Conservation (phyloP, 2,888 invertebrate species). For the Eupithecia pulchellata region DNA sequence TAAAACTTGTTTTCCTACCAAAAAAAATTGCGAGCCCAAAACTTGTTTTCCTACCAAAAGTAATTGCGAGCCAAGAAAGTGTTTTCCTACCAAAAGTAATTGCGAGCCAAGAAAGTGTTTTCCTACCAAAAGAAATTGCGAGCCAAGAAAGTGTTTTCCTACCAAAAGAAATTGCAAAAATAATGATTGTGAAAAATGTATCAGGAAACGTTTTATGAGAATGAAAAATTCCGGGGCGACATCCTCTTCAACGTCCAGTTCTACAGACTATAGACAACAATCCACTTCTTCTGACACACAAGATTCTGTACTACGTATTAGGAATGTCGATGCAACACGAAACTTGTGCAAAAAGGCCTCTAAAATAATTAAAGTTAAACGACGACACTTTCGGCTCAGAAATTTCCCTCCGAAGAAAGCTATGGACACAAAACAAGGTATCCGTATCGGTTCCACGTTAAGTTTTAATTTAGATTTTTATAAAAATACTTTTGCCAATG, state of each 20-base stretch:
- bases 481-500: background rate
- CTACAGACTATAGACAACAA: background rate
- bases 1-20: background rate
- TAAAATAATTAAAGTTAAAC: background rate
- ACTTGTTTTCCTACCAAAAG: background rate
- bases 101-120: no score
- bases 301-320: background rate
- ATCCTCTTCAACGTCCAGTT: background rate
- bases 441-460: background rate
- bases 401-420: background rate
- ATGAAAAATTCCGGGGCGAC: background rate
- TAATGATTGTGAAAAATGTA: no score
- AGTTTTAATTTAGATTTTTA: conserved; percentile 2
- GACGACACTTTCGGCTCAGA: background rate
- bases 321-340: background rate
- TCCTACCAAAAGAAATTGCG: no score
- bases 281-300: background rate
- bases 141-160: background rate
- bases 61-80: background rate
- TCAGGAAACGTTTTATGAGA: background rate
- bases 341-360: background rate
- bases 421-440: background rate
- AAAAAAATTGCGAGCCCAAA: background rate
- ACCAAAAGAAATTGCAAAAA: background rate
- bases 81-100: background rate